Percentiles rank a stretch among this genome's conserved stretches.
These are phyloP conservation scores for Schrankia costaestrigalis DNA, from an alignment of 2,888 invertebrate genomes.

Conservation along the genomic window DNA sequence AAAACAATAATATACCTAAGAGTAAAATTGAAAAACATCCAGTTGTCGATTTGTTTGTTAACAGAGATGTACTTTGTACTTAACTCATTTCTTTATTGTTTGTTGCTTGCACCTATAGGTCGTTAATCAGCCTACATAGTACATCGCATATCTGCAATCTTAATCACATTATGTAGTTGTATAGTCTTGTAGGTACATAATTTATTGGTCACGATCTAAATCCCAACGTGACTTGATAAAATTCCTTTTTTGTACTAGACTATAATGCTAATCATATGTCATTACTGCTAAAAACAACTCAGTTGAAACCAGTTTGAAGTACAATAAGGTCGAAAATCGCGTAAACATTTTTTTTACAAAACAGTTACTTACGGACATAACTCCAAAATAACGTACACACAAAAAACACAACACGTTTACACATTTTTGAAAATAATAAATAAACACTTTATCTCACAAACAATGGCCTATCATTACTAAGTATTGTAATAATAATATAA, in stretches of 20 bases:
- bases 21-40: too few relatives aligned
- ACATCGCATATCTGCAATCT: conserved; percentile 1
- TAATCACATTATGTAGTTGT: conserved; percentile 3
- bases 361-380: conserved; percentile 42
- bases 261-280: too few relatives aligned
- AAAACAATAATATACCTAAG: too few relatives aligned
- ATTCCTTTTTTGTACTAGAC: too few relatives aligned
- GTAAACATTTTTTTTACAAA: conserved; percentile 1
- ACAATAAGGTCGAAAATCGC: conserved; percentile 7
- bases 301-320: too few relatives aligned
- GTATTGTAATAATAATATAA: conserved; percentile 8
- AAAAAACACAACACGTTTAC: conserved; percentile 38
- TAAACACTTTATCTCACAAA: conserved; percentile 23
- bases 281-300: too few relatives aligned
- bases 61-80: too few relatives aligned
- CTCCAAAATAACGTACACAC: conserved; percentile 45
- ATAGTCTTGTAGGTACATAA: too few relatives aligned
- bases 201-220: conserved; percentile 13
- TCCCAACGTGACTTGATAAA: conserved; percentile 21
- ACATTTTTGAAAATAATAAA: conserved; percentile 40
- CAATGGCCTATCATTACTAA: conserved; percentile 9
- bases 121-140: neutral
- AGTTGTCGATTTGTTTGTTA: too few relatives aligned
- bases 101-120: too few relatives aligned
- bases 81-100: too few relatives aligned